Conservation (phyloP, 2,797 vertebrate species). For the Ciconia nigra region DNA sequence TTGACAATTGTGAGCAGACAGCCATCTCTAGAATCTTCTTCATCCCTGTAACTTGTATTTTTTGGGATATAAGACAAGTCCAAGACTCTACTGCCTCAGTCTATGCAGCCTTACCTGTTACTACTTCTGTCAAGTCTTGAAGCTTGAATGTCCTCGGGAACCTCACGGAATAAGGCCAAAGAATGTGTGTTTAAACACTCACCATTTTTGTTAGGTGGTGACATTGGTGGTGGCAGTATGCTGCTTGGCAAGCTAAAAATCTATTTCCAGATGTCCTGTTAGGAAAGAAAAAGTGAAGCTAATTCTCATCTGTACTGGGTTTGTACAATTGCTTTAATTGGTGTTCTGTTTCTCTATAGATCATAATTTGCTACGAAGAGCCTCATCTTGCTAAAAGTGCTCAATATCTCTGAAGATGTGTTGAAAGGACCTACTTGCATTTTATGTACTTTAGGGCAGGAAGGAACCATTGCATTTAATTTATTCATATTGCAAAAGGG, state of each 20-base stretch:
- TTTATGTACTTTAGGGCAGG: background rate
- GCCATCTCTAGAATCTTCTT: background rate
- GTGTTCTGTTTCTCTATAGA: background rate
- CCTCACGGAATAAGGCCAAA: background rate
- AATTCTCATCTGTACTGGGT: background rate
- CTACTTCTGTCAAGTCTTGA: background rate
- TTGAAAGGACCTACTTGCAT: background rate
- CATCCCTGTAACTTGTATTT: background rate
- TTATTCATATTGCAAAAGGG: accelerated
- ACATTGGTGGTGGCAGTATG: background rate
- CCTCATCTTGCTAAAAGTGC: background rate
- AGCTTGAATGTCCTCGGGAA: background rate
- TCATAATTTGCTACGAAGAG: background rate
- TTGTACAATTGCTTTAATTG: background rate
- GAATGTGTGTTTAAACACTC: background rate
- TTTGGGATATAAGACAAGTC: background rate
- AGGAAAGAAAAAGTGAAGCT: background rate
- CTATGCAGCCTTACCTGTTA: background rate
- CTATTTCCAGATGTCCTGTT: background rate
- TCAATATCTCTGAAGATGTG: background rate
- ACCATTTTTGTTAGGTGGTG: background rate
- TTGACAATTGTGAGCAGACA: background rate
- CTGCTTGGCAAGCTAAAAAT: background rate
- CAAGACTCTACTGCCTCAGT: background rate
- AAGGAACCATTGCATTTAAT: background rate